phyloP scores from a whole-genome alignment of 2,888 invertebrate species.

The Cephonodes hylas region DNA sequence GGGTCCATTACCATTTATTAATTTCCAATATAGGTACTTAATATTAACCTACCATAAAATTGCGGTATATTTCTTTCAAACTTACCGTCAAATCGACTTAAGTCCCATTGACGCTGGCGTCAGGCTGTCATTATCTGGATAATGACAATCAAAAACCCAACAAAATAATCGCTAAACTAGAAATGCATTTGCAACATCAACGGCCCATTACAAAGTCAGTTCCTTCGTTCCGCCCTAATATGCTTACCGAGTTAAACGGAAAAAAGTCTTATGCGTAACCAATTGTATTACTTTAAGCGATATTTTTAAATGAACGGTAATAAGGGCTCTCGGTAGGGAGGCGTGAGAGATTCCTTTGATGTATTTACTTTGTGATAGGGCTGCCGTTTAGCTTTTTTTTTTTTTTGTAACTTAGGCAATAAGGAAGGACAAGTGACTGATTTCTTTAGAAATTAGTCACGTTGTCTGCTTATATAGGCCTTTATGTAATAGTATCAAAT shows the following conservation, averaged over 20 bases:
- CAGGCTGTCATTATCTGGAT: too few species aligned
- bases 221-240: constrained; percentile 8
- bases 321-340: not conserved
- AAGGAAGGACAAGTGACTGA: too few species aligned
- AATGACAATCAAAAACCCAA: not conserved
- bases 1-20: too few species aligned
- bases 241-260: constrained; percentile 5
- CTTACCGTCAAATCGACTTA: too few species aligned
- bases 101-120: not conserved
- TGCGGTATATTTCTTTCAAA: not conserved
- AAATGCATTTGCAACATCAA: not conserved
- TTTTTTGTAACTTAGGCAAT: too few species aligned
- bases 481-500: too few species aligned
- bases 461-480: too few species aligned
- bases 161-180: not conserved
- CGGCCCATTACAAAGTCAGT: not conserved
- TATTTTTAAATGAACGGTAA: not conserved
- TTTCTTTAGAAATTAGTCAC: too few species aligned
- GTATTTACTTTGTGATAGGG: not conserved
- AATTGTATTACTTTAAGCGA: constrained; percentile 11
- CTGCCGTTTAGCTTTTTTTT: not conserved
- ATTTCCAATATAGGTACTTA: too few species aligned
- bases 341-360: not conserved
- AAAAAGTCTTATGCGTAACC: constrained; percentile 8
- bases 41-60: too few species aligned